phyloP scores from a whole-genome alignment of 1,140 invertebrate species.

The Trinorchestia longiramus region DNA sequence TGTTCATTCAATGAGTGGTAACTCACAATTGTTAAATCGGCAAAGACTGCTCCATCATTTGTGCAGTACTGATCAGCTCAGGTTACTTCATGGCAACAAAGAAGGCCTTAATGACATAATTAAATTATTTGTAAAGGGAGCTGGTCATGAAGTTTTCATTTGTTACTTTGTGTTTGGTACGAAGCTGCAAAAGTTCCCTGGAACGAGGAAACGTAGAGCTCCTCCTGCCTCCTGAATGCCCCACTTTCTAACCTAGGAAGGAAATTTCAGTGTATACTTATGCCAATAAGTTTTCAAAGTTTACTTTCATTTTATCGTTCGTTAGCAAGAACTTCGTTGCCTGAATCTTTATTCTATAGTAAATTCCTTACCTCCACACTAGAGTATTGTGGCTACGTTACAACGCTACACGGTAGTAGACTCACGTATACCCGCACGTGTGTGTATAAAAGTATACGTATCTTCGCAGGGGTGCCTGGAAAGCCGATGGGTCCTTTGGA shows the following conservation, averaged over 20 bases:
- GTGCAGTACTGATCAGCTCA: not conserved
- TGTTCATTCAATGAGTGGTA: no score
- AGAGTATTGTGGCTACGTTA: not conserved
- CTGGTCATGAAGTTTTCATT: not conserved
- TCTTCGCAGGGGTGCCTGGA: conserved; percentile 75
- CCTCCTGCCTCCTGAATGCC: not conserved
- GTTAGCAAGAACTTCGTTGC: not conserved
- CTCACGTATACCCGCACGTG: not conserved
- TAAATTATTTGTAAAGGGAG: not conserved
- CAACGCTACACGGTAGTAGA: not conserved
- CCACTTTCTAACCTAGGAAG: not conserved
- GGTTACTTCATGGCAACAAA: not conserved
- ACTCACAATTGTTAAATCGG: not conserved
- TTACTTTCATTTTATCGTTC: not conserved
- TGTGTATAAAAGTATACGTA: not conserved
- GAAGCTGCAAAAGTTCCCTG: not conserved
- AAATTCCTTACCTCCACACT: not conserved
- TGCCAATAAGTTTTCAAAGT: not conserved
- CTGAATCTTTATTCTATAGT: not conserved
- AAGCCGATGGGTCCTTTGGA: conserved; percentile 89
- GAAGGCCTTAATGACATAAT: not conserved
- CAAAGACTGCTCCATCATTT: not conserved
- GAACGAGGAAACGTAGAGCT: not conserved
- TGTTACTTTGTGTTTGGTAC: not conserved
- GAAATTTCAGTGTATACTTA: not conserved